Conservation (phyloP, 1,140 invertebrate species). For the Lepeophtheirus salmonis region DNA sequence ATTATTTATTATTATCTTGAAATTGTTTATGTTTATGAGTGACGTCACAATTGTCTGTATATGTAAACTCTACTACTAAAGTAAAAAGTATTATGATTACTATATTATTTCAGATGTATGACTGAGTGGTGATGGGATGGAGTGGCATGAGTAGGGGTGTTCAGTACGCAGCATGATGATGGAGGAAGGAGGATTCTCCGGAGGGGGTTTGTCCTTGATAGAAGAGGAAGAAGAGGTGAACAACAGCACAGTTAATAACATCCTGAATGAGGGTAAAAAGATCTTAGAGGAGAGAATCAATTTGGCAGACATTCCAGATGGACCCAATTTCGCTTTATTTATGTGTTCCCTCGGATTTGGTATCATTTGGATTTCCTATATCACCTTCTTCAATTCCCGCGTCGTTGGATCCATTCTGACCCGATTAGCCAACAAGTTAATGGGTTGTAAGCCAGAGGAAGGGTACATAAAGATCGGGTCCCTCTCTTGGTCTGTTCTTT, state of each 20-base stretch:
- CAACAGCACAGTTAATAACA: neutral
- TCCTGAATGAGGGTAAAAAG: neutral
- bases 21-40: too few relatives aligned
- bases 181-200: too few relatives aligned
- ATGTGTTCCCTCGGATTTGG: constrained; percentile 57
- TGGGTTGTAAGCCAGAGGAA: constrained; percentile 47
- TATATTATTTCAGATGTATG: too few relatives aligned
- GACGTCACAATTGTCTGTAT: too few relatives aligned
- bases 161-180: too few relatives aligned
- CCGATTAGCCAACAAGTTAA: constrained; percentile 63
- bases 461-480: constrained; percentile 78
- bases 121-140: too few relatives aligned
- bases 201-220: too few relatives aligned
- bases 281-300: constrained; percentile 1
- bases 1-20: too few relatives aligned
- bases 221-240: too few relatives aligned
- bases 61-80: too few relatives aligned
- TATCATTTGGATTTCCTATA: constrained; percentile 75
- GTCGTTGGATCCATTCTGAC: constrained; percentile 74
- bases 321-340: constrained; percentile 59
- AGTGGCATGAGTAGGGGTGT: too few relatives aligned
- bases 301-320: constrained; percentile 23
- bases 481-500: constrained; percentile 75
- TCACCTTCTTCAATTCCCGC: constrained; percentile 84
- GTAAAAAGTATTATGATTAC: too few relatives aligned